Evolutionary conservation across 2,113 vertebrate genomes (phyloP).

Genomic region (Aldabrachelys gigantea): DNA sequence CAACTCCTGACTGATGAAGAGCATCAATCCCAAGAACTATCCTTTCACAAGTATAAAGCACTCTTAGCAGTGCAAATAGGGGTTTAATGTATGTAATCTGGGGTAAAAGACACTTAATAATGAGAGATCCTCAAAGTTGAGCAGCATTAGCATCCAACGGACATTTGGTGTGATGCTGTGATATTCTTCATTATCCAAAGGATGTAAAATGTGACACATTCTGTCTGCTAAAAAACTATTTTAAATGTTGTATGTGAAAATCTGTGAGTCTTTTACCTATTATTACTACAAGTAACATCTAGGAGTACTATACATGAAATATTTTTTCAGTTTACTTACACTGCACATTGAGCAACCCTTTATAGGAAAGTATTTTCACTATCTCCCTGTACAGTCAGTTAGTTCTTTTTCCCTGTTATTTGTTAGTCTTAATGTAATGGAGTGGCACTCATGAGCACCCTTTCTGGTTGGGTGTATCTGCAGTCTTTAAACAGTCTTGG

Average conservation of each 20-base stretch:
- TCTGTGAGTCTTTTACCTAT: neutral
- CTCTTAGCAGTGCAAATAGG: neutral
- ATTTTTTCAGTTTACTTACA: neutral
- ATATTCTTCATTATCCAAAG: neutral
- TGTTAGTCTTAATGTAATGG: neutral
- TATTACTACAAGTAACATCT: neutral
- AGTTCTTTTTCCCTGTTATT: neutral
- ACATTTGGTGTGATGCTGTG: neutral
- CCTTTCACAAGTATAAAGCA: neutral
- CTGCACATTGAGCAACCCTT: neutral
- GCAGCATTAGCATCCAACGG: neutral
- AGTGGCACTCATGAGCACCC: no score
- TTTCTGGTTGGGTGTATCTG: no score
- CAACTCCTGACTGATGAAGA: neutral
- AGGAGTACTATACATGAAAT: neutral
- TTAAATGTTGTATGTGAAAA: rapidly evolving
- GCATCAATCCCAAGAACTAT: neutral
- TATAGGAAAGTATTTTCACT: neutral
- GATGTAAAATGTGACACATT: neutral
- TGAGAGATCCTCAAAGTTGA: neutral
- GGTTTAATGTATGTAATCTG: neutral
- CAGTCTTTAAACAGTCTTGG: no score
- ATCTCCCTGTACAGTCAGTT: neutral
- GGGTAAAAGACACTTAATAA: neutral
- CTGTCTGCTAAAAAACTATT: neutral